Evolutionary conservation across 2,888 invertebrate genomes (phyloP), one percentile per base, ranked within the genome.

Genomic region (Conistra vaccinii): DNA sequence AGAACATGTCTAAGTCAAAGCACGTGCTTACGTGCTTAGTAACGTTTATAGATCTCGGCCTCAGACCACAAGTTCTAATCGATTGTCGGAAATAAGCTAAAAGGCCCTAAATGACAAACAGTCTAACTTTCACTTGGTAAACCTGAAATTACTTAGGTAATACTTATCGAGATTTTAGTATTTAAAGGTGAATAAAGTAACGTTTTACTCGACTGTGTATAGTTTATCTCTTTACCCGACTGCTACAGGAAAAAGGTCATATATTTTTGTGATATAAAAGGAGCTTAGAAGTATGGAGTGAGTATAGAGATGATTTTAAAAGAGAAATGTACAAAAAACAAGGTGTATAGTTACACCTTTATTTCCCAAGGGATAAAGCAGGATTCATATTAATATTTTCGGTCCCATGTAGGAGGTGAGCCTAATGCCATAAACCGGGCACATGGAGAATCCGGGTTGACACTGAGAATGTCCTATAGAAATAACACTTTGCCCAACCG

Each of bases 81-180:
- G 48, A 65, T 58, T 69, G 73, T 26, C 63, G 81, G 81, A 81
- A 77, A 77, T 55, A 67, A 76, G 69, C 51, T 48, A 74, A 68
- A 48, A 60, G 70, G 10, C 3, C 39, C 42, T 73, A 66, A 75
- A 23, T 80, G 61, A 65, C 26, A 70, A 62, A 17, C 65, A 69
- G 51, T 32, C 53, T 55, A 70, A 80, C 80, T 80, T 85, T 75
- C 75, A 68, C 75, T 75, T 81, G 42, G 70, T 81, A 35, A 80
- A 81, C 58, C 62, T n/a, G 14, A 20, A 63, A 48, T 80, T 39
- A 73, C 55, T 68, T 61, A 60, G 29, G 70, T 69, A 80, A 58
- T 39, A 63, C 58, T 73, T 77, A 48, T 51, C 9, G 6, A 32
- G 57, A 42, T 48, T 61, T 61, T 39, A 53, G 45, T 55, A 48